Percentiles rank a stretch among this genome's conserved stretches.
Evolutionary conservation across 2,888 invertebrate species (phyloP).

Genomic region (Carcina quercana): DNA sequence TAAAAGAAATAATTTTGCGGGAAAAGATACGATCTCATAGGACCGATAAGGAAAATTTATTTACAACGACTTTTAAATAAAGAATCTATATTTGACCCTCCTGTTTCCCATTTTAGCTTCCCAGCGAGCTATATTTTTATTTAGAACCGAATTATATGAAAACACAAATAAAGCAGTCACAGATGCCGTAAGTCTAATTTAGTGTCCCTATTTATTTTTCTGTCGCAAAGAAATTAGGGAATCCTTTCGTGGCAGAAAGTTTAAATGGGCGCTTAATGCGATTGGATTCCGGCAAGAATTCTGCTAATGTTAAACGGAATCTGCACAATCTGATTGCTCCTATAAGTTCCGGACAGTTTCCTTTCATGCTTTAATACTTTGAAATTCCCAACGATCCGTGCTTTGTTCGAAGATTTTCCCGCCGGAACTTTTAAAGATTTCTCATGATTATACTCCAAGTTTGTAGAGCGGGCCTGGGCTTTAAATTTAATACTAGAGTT

Average conservation of each 20-base stretch:
- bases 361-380: constrained; percentile 61
- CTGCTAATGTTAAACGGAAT: constrained; percentile 65
- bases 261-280: constrained; percentile 65
- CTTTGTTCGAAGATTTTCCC: constrained; percentile 32
- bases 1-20: constrained; percentile 32
- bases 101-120: too few species aligned
- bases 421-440: constrained; percentile 30
- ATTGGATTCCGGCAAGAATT: constrained; percentile 63
- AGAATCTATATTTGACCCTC: too few species aligned
- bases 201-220: constrained; percentile 50
- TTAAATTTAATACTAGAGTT: constrained; percentile 10
- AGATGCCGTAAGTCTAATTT: constrained; percentile 24
- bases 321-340: constrained; percentile 65
- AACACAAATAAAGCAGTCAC: too few species aligned
- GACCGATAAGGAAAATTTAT: not conserved
- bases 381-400: constrained; percentile 41
- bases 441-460: constrained; percentile 16
- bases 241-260: constrained; percentile 58
- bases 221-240: constrained; percentile 43
- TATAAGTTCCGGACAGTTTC: constrained; percentile 65
- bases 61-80: not conserved
- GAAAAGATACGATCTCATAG: constrained; percentile 4
- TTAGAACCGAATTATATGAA: too few species aligned
- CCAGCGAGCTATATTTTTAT: too few species aligned
- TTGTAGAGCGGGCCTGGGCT: constrained; percentile 7